Percentiles rank a stretch among this genome's conserved stretches.
Evolutionary conservation across 2,113 vertebrate genomes (phyloP).

Genomic region (Tamias sibiricus): DNA sequence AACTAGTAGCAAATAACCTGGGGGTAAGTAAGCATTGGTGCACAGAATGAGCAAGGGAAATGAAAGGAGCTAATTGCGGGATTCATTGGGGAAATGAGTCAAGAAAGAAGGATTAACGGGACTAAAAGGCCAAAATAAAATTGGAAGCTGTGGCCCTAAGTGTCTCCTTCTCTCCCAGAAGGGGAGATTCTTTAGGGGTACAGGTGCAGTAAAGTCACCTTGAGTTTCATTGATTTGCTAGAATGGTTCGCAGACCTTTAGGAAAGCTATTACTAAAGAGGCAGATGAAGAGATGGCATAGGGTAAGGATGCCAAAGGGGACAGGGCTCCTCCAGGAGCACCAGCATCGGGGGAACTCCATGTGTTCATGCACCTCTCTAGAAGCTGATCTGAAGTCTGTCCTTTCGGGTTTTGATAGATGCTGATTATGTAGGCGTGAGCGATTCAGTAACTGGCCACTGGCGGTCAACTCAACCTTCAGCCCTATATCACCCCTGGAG

Average conservation of each 20-base stretch:
- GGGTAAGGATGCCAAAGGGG: fast-evolving
- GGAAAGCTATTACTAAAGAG: not conserved
- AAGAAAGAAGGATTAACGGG: no score
- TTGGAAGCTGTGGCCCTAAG: no score
- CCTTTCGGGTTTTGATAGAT: not conserved
- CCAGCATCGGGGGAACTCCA: not conserved
- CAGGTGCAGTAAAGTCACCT: not conserved
- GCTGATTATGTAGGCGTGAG: not conserved
- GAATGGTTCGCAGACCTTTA: not conserved
- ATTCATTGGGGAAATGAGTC: no score
- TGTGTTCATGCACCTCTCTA: not conserved
- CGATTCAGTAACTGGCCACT: not conserved
- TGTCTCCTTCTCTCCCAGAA: no score
- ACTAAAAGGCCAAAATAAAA: no score
- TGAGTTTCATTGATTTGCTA: not conserved
- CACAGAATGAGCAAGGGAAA: no score
- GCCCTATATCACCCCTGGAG: not conserved
- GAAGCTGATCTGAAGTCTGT: not conserved
- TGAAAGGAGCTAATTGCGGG: no score
- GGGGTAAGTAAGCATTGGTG: no score
- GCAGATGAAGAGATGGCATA: not conserved
- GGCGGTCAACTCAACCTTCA: not conserved
- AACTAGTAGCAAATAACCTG: no score
- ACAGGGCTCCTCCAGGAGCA: not conserved
- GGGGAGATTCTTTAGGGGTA: no score